A percentile compares a stretch with the other conserved stretches of the same genome.
phyloP scores from a whole-genome alignment of 2,888 invertebrate species.

The Sarcophaga carnaria region DNA sequence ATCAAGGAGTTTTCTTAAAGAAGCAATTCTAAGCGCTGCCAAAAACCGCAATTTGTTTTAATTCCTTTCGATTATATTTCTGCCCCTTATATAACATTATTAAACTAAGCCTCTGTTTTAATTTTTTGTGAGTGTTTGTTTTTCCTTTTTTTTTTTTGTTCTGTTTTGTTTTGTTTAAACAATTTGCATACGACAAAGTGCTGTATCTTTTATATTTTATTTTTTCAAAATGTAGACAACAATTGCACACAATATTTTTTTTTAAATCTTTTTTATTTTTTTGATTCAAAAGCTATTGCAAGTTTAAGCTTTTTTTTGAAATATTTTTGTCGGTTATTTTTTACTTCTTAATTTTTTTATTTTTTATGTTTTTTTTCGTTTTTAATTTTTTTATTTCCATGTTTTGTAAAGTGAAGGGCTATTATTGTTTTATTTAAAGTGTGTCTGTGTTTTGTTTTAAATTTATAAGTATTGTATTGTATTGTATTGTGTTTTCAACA shows the following conservation, averaged over 20 bases:
- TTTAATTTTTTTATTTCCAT: slow-evolving; percentile 36
- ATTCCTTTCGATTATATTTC: no score
- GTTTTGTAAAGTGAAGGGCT: slow-evolving; percentile 61
- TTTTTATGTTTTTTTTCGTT: not conserved
- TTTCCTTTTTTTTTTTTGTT: slow-evolving; percentile 35
- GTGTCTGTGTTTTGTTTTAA: slow-evolving; percentile 24
- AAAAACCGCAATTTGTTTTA: no score
- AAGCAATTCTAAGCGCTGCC: no score
- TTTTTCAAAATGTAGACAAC: slow-evolving; percentile 6
- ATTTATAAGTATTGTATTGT: not conserved
- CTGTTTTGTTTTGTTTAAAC: slow-evolving; percentile 31
- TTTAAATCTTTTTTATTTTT: not conserved
- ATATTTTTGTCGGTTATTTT: slow-evolving; percentile 20
- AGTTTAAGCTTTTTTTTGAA: slow-evolving; percentile 52
- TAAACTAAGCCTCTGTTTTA: not conserved
- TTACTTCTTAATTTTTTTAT: slow-evolving; percentile 27
- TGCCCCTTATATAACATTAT: no score
- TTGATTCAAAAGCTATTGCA: slow-evolving; percentile 27
- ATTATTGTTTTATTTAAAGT: slow-evolving; percentile 33
- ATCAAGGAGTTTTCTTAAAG: no score
- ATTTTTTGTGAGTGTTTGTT: slow-evolving; percentile 33
- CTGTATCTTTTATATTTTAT: slow-evolving; percentile 11
- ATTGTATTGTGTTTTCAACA: slow-evolving; percentile 14
- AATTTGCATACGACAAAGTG: slow-evolving; percentile 61
- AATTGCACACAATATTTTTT: slow-evolving; percentile 34